These are phyloP conservation scores for Barnardius zonarius DNA, from an alignment of 2,113 vertebrate genomes.

Conservation along the genomic window DNA sequence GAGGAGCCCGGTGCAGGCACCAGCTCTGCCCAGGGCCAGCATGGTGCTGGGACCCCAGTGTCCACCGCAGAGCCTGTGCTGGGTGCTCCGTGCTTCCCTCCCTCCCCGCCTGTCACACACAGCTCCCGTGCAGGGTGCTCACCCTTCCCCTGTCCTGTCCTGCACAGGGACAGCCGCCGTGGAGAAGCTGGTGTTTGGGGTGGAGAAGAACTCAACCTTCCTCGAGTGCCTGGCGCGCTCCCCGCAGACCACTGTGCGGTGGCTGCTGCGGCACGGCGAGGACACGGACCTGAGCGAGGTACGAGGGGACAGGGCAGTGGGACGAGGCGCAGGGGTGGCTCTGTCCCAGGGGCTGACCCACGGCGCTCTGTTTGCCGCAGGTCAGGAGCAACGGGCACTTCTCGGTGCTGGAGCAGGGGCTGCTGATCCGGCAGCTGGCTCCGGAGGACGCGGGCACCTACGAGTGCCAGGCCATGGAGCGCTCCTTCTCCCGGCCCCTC, in stretches of 20 bases:
- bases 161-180: background rate
- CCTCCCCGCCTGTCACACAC: background rate
- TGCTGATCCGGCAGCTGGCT: constrained; percentile 78
- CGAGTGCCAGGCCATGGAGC: constrained; percentile 75
- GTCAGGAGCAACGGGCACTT: constrained; percentile 43
- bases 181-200: constrained; percentile 76
- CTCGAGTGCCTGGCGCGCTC: constrained; percentile 79
- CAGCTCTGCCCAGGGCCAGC: background rate
- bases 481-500: constrained; percentile 73
- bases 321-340: rapidly evolving
- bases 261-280: constrained; percentile 62
- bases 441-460: constrained; percentile 73
- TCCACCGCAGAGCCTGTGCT: rapidly evolving
- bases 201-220: constrained; percentile 85
- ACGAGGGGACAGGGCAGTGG: background rate
- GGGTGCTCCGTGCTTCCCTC: background rate
- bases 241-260: constrained; percentile 69
- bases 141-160: background rate
- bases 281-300: constrained; percentile 64
- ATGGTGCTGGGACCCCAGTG: background rate
- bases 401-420: constrained; percentile 73
- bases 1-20: background rate
- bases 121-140: background rate
- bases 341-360: rapidly evolving
- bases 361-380: constrained; percentile 16